phyloP scores from a whole-genome alignment of 2,888 invertebrate genomes.

The Lithophane leautieri region DNA sequence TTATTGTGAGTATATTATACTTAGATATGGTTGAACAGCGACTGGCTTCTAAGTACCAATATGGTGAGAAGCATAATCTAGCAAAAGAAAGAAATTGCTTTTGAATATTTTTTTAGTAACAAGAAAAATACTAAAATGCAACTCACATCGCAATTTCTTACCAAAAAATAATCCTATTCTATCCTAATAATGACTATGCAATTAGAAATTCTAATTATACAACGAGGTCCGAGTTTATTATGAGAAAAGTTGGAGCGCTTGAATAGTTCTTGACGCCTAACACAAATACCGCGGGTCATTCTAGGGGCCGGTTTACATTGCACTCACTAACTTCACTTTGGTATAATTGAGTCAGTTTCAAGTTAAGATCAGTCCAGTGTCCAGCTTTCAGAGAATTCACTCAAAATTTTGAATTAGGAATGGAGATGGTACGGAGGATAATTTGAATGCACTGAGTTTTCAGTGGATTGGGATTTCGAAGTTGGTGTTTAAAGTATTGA shows the following conservation, averaged over 20 bases:
- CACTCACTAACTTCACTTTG: conserved; percentile 57
- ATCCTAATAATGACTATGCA: no score
- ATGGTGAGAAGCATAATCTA: background rate
- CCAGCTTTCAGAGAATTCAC: conserved; percentile 16
- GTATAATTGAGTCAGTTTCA: conserved; percentile 49
- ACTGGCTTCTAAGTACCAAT: background rate
- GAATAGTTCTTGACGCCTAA: conserved; percentile 66
- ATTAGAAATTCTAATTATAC: conserved; percentile 61
- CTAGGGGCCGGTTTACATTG: conserved; percentile 51
- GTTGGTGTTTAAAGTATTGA: background rate
- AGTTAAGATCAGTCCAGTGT: conserved; percentile 15
- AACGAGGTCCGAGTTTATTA: conserved; percentile 54
- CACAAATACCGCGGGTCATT: conserved; percentile 56
- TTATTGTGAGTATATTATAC: no score
- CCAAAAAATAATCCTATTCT: background rate
- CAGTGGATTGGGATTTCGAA: conserved; percentile 1
- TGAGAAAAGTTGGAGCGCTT: conserved; percentile 62
- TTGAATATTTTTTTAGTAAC: no score
- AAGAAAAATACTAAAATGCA: background rate
- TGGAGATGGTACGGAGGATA: background rate
- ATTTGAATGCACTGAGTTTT: conserved; percentile 6
- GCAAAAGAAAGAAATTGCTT: background rate
- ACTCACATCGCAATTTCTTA: background rate
- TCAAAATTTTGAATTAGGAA: conserved; percentile 26
- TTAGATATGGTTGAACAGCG: background rate